Evolutionary conservation across 2,888 invertebrate genomes (phyloP).

Genomic region (Craniophora ligustri): DNA sequence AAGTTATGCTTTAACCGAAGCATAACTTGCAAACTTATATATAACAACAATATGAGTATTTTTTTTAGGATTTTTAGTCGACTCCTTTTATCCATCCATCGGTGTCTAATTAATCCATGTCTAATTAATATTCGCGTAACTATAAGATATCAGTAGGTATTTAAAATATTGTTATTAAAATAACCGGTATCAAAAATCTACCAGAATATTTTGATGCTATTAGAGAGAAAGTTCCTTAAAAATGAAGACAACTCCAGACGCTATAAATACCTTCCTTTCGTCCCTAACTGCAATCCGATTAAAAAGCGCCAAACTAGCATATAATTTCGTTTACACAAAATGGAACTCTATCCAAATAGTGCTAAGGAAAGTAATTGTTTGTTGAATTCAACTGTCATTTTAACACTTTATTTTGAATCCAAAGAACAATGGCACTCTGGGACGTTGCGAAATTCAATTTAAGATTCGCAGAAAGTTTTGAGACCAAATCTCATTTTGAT

Average conservation of each 20-base stretch:
- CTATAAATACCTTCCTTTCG: slow-evolving; percentile 62
- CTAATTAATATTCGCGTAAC: too few species aligned
- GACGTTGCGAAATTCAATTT: slow-evolving; percentile 72
- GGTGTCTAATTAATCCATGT: too few species aligned
- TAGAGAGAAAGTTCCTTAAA: slow-evolving; percentile 33
- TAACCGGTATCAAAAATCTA: slow-evolving; percentile 19
- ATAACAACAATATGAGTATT: too few species aligned
- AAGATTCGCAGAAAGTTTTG: slow-evolving; percentile 69
- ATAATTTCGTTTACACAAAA: slow-evolving; percentile 14
- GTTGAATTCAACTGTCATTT: slow-evolving; percentile 46
- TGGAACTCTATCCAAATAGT: slow-evolving; percentile 15
- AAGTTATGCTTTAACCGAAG: too few species aligned
- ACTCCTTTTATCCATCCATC: too few species aligned
- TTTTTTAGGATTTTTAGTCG: too few species aligned
- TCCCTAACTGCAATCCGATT: slow-evolving; percentile 65
- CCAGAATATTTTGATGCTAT: slow-evolving; percentile 10
- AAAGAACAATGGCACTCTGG: slow-evolving; percentile 61
- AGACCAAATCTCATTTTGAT: slow-evolving; percentile 69
- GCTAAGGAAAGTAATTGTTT: slow-evolving; percentile 36
- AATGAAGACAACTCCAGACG: slow-evolving; percentile 49
- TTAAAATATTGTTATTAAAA: too few species aligned
- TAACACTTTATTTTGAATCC: slow-evolving; percentile 63
- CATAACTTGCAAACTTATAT: too few species aligned
- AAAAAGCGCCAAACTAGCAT: slow-evolving; percentile 56
- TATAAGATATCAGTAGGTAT: too few species aligned